These are phyloP conservation scores for Euura saliciscinereae DNA, from an alignment of 1,140 invertebrate species.

Conservation along the genomic window DNA sequence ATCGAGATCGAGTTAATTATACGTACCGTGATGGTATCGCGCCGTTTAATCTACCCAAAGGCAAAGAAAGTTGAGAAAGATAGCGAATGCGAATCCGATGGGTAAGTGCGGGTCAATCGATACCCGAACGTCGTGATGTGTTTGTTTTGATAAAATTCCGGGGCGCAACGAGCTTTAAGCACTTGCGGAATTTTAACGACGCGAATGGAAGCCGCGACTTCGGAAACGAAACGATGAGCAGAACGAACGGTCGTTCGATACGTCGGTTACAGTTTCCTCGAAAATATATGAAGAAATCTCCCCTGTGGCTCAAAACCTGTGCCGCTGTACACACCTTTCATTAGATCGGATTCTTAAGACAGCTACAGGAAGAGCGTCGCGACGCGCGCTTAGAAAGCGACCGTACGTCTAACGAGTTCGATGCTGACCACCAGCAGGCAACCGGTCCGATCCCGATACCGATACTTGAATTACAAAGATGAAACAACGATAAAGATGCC, in stretches of 20 bases:
- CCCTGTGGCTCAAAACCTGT: neutral
- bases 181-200: neutral
- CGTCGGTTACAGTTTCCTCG: neutral
- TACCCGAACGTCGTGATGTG: neutral
- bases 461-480: slow-evolving; percentile 1
- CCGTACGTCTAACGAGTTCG: neutral
- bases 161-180: neutral
- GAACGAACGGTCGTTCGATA: no score
- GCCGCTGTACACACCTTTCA: neutral
- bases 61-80: neutral
- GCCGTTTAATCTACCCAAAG: neutral
- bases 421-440: neutral
- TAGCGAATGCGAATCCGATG: neutral
- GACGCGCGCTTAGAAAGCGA: slow-evolving; percentile 1
- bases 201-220: no score
- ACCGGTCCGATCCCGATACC: neutral
- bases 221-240: no score
- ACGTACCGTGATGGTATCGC: neutral
- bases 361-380: neutral
- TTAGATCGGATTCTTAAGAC: neutral
- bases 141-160: neutral
- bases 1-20: slow-evolving; percentile 5
- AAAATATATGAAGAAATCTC: slow-evolving; percentile 3
- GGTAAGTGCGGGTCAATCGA: neutral
- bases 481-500: neutral